A percentile compares a stretch with the other conserved stretches of the same genome.
Conservation (phyloP, 2,113 vertebrate species). For the Dicaeum eximium region DNA sequence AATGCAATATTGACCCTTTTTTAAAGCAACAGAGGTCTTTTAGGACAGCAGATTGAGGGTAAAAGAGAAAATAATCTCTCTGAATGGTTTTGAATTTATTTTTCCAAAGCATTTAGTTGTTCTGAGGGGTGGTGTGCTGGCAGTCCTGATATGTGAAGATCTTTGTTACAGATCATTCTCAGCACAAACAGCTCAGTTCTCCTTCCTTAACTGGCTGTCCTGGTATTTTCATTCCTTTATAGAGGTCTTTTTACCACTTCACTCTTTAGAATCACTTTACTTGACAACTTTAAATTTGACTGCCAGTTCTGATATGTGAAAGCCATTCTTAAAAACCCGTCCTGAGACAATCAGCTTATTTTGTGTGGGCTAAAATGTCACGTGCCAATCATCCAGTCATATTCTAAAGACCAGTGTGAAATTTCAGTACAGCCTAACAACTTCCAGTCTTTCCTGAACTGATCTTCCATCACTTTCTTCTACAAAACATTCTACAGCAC, state of each 20-base stretch:
- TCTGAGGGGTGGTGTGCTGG: neutral
- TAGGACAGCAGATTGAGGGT: neutral
- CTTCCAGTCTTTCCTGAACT: neutral
- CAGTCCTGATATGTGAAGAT: neutral
- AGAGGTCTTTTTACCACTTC: neutral
- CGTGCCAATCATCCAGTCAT: neutral
- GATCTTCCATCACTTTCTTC: neutral
- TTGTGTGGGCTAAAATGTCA: neutral
- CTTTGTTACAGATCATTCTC: neutral
- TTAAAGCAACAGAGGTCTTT: neutral
- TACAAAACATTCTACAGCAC: neutral
- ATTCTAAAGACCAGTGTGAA: neutral
- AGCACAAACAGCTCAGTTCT: neutral
- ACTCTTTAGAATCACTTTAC: neutral
- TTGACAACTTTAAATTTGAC: neutral
- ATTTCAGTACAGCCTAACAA: neutral
- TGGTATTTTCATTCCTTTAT: neutral
- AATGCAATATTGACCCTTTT: neutral
- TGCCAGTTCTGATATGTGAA: neutral
- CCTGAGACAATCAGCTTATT: neutral
- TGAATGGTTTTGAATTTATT: neutral
- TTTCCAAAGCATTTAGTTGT: neutral
- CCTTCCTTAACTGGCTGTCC: neutral
- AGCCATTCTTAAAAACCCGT: neutral
- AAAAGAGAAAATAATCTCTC: neutral